Base-by-base conservation (phyloP, 2,888 invertebrate species). In the Branchipolynoe longqiensis region DNA sequence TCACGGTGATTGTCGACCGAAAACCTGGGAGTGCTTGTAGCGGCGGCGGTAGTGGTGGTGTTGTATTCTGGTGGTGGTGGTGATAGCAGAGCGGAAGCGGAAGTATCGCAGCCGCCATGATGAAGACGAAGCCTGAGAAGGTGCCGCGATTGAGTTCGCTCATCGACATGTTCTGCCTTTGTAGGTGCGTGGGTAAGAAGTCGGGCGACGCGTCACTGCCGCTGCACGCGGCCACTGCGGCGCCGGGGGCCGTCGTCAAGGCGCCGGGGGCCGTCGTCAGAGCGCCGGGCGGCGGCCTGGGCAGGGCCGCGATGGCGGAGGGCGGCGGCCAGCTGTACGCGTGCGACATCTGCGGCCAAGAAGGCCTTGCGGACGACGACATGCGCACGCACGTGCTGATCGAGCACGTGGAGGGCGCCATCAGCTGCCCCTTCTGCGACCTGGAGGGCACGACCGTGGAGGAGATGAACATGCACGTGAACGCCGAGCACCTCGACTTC, bases 271-370 rank as follows among this genome's bases (percentile, higher is more conserved):
- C 36, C 14, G n/a, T n/a, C n/a, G n/a, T n/a, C n/a, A n/a, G n/a
- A n/a, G n/a, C n/a, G n/a, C n/a, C n/a, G 8, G 48, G 48, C 18
- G 18, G 18, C 48, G 48, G 48, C 48, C 48, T 33, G 36, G 4
- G 69, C 14, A 69, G 33, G 36, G 38, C 4, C 8, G 33, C 62
- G 18, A 82, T 84, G 84, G 84, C 84, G 14, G 84, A 84, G 54
- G 84, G 84, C 25, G 84, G 84, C 36, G 58, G 73, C 14, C 73
- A 36, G 28, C 36, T 38, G 62, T 87, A 78, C 38, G 89, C 90
- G 84, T 97, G 97, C 94, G 97, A 97, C 94, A 96, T 97, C 88
- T 97, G 97, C 93, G 97, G 97, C n/a, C 95, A 96, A 88, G 96
- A 97, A 90, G 96, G 96, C 31, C 95, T 97, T 87, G 90, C 90